Conservation (phyloP, 2,888 invertebrate species). For the Drosophila picticornis region DNA sequence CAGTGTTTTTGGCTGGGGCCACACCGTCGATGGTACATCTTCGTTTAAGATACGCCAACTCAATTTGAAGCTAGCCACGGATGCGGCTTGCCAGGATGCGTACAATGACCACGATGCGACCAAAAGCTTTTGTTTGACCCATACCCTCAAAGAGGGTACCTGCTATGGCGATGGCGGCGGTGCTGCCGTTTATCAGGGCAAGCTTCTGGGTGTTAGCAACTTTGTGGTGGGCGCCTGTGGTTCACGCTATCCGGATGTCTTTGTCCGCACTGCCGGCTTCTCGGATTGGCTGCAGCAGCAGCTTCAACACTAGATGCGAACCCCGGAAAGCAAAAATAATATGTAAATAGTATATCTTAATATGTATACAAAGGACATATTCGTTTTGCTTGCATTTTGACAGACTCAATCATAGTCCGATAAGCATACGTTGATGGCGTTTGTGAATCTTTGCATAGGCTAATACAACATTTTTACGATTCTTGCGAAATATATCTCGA, state of each 20-base stretch:
- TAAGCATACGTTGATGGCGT: background rate
- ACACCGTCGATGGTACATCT: conserved; percentile 50
- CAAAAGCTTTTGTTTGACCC: conserved; percentile 75
- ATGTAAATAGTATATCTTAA: background rate
- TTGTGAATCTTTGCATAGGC: background rate
- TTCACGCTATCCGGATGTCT: conserved; percentile 80
- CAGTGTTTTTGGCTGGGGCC: conserved; percentile 83
- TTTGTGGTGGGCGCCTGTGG: conserved; percentile 82
- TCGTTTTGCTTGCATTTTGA: background rate
- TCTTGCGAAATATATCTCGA: background rate
- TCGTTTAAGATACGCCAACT: conserved; percentile 73
- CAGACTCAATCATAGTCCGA: background rate
- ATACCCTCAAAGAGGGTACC: conserved; percentile 74
- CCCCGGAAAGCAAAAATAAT: background rate
- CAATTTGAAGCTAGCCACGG: conserved; percentile 53
- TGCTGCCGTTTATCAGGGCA: conserved; percentile 71
- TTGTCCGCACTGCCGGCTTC: conserved; percentile 61
- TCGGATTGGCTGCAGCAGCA: conserved; percentile 64
- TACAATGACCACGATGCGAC: conserved; percentile 51
- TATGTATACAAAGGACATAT: background rate
- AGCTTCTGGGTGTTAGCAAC: conserved; percentile 73
- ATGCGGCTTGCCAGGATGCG: conserved; percentile 64
- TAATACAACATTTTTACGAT: background rate
- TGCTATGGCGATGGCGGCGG: conserved; percentile 83
- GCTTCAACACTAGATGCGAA: conserved; percentile 34